Conservation (phyloP, 2,113 vertebrate species). For the Bubo bubo region DNA sequence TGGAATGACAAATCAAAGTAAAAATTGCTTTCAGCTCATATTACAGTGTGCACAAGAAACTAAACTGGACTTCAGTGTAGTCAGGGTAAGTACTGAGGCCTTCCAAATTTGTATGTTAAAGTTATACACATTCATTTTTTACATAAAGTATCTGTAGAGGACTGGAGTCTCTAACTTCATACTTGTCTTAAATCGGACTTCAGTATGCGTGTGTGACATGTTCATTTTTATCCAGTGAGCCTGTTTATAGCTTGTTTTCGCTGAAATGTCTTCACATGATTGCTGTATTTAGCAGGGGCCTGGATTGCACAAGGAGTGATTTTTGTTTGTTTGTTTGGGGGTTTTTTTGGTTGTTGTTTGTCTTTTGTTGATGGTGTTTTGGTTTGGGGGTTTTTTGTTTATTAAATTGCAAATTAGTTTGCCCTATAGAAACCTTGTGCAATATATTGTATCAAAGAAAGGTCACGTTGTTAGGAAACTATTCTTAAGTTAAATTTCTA, state of each 20-base stretch:
- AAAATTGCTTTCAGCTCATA: conserved; percentile 99
- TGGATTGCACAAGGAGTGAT: background rate
- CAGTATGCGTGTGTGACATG: background rate
- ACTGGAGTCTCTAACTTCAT: conserved; percentile 42
- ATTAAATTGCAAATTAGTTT: background rate
- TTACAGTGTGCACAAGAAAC: conserved; percentile 98
- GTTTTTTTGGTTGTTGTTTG: background rate
- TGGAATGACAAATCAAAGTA: conserved; percentile 99
- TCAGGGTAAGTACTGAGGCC: conserved; percentile 88
- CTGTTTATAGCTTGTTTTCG: conserved; percentile 1
- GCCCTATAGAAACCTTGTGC: background rate
- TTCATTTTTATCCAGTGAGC: conserved; percentile 6
- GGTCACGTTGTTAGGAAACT: background rate
- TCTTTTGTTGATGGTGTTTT: background rate
- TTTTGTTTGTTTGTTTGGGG: background rate
- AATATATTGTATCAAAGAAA: background rate
- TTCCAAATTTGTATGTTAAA: conserved; percentile 48
- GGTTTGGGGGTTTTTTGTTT: background rate
- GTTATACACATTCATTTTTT: conserved; percentile 51
- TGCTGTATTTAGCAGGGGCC: background rate
- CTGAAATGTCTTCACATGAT: conserved; percentile 11
- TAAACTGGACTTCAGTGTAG: conserved; percentile 98
- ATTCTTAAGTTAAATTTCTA: background rate
- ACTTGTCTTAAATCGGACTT: background rate
- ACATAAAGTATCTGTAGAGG: background rate